phyloP scores from a whole-genome alignment of 92 coral and sea anemone genomes.

The Nematostella vectensis region DNA sequence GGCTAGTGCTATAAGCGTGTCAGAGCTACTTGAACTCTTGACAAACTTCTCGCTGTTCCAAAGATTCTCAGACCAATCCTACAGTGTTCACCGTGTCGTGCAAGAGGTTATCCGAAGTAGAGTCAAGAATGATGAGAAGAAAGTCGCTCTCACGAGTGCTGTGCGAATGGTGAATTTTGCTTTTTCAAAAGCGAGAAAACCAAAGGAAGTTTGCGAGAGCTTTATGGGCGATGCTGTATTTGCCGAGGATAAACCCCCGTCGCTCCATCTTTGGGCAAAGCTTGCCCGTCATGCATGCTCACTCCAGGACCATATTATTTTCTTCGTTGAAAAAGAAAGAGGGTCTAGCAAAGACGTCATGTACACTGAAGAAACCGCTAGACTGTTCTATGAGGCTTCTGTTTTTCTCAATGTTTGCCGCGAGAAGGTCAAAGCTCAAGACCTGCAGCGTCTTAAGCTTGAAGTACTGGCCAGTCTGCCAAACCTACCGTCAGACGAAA shows the following conservation, averaged over 20 bases:
- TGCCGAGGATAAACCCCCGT: slow-evolving; percentile 42
- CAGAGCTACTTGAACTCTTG: slow-evolving; percentile 49
- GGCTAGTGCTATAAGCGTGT: slow-evolving; percentile 20
- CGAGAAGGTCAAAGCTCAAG: slow-evolving; percentile 46
- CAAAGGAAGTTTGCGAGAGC: slow-evolving; percentile 40
- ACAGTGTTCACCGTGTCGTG: slow-evolving; percentile 78
- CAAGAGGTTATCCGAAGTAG: slow-evolving; percentile 72
- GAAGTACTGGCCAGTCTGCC: slow-evolving; percentile 22
- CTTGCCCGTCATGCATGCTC: slow-evolving; percentile 46
- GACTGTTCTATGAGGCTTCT: slow-evolving; percentile 54
- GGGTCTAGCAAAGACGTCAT: slow-evolving; percentile 7
- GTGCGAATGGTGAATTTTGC: slow-evolving; percentile 45
- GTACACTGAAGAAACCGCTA: slow-evolving; percentile 37
- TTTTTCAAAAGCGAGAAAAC: slow-evolving; percentile 41
- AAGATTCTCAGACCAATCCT: slow-evolving; percentile 30
- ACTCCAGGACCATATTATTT: slow-evolving; percentile 39
- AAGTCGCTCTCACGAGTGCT: slow-evolving; percentile 41
- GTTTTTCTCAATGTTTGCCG: slow-evolving; percentile 50
- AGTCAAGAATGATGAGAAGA: slow-evolving; percentile 8
- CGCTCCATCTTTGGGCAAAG: slow-evolving; percentile 58
- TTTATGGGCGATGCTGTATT: slow-evolving; percentile 50
- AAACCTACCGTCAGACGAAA: slow-evolving; percentile 8
- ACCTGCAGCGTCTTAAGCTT: slow-evolving; percentile 39
- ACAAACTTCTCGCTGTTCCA: slow-evolving; percentile 83
- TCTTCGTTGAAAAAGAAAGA: slow-evolving; percentile 4